Percentiles rank a stretch among this genome's conserved stretches.
Conservation (phyloP, 2,888 invertebrate genomes). For the Quadriops clusia region DNA sequence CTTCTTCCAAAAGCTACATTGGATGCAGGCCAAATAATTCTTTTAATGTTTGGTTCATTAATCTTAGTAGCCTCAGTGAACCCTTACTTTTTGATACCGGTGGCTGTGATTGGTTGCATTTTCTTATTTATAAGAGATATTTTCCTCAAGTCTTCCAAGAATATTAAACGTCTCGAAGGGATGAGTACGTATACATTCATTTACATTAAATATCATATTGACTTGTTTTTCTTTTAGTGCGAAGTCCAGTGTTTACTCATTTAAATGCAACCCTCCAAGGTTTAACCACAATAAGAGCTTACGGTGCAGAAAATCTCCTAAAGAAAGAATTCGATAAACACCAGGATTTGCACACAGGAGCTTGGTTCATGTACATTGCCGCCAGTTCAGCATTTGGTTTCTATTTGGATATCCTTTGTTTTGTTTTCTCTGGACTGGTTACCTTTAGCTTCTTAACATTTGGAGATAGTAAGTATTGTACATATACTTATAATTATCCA, state of each 20-base stretch:
- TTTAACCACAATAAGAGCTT: constrained; percentile 68
- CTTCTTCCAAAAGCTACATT: constrained; percentile 53
- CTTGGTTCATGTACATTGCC: constrained; percentile 54
- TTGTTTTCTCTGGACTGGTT: constrained; percentile 50
- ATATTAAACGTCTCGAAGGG: constrained; percentile 56
- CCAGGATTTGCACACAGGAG: constrained; percentile 53
- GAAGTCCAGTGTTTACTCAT: constrained; percentile 76
- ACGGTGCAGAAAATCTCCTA: constrained; percentile 54
- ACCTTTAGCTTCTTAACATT: constrained; percentile 52
- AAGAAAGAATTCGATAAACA: constrained; percentile 41
- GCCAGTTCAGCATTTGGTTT: constrained; percentile 55
- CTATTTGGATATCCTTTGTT: constrained; percentile 51
- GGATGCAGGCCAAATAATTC: constrained; percentile 47
- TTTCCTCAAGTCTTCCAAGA: constrained; percentile 57
- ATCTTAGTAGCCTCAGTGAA: constrained; percentile 45
- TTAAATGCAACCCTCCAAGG: constrained; percentile 69
- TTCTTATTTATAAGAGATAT: constrained; percentile 51
- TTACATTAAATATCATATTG: constrained; percentile 3
- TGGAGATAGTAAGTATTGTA: constrained; percentile 26
- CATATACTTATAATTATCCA: constrained; percentile 1
- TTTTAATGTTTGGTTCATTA: constrained; percentile 41
- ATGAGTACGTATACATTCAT: constrained; percentile 42
- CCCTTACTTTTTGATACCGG: constrained; percentile 37
- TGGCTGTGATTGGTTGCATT: constrained; percentile 43
- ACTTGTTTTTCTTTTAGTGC: constrained; percentile 49